Conservation (phyloP, 64 coral and sea anemone genomes). For the Hydrozoanthus tunicans region DNA sequence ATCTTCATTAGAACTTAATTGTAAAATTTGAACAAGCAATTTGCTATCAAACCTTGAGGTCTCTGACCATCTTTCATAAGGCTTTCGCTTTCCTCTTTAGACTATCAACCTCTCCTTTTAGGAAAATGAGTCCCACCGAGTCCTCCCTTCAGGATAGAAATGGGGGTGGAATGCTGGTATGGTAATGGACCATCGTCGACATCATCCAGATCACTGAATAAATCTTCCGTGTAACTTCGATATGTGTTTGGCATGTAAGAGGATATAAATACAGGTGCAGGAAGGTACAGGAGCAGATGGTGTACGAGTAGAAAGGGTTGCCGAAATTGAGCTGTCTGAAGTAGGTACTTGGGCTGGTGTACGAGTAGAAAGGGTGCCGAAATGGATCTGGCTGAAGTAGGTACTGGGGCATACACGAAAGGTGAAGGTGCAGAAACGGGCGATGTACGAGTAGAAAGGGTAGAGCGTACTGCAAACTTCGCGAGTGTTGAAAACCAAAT, state of each 20-base stretch:
- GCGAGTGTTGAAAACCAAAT: too few species aligned
- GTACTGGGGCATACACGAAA: too few species aligned
- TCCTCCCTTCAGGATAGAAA: background rate
- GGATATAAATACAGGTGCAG: background rate
- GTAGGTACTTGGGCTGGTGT: slow-evolving; percentile 4
- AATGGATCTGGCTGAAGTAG: too few species aligned
- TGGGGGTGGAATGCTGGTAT: background rate
- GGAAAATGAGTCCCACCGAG: slow-evolving; percentile 15
- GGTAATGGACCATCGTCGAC: background rate
- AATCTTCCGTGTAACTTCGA: background rate
- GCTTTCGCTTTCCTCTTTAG: slow-evolving; percentile 13
- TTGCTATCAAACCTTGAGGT: background rate
- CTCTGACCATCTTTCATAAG: slow-evolving; percentile 14
- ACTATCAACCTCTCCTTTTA: slow-evolving; percentile 47
- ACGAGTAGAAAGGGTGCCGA: background rate
- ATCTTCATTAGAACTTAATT: too few species aligned
- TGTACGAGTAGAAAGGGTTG: background rate
- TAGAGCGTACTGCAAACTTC: too few species aligned
- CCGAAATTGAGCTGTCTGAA: background rate
- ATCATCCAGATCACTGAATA: background rate
- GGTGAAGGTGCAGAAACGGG: background rate
- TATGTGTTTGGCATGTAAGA: background rate
- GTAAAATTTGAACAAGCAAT: background rate
- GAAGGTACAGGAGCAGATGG: background rate
- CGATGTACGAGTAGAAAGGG: background rate